Conservation (phyloP, 2,888 invertebrate genomes). For the Acrobasis suavella region DNA sequence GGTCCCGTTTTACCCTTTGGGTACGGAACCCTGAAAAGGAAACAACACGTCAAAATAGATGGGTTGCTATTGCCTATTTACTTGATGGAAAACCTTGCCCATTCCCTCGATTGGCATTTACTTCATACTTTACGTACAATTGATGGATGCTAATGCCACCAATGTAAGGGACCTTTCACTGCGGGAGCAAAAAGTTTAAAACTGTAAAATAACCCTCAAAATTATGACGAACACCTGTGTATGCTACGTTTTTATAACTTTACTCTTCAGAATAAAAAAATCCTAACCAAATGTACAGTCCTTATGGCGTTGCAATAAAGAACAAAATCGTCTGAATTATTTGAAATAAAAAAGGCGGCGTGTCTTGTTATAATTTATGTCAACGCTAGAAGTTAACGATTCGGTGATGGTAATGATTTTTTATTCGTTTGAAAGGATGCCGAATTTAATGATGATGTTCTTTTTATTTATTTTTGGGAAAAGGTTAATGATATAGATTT, state of each 20-base stretch:
- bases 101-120: too few species aligned
- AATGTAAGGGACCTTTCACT: neutral
- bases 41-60: too few species aligned
- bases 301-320: neutral
- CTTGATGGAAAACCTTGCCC: too few species aligned
- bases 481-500: neutral
- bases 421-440: neutral
- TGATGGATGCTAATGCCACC: too few species aligned
- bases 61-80: too few species aligned
- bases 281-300: neutral
- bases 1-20: too few species aligned
- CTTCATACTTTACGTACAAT: too few species aligned
- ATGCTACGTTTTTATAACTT: constrained; percentile 55
- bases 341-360: constrained; percentile 37
- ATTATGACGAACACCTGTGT: constrained; percentile 51
- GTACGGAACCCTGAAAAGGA: too few species aligned
- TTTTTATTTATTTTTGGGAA: neutral
- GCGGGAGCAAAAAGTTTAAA: constrained; percentile 28
- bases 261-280: constrained; percentile 19
- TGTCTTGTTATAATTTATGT: constrained; percentile 74
- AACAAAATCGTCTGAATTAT: neutral
- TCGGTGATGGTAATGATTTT: neutral
- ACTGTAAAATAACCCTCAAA: constrained; percentile 48
- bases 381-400: constrained; percentile 62
- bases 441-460: neutral